Percentiles rank a stretch among this genome's conserved stretches.
Conservation (phyloP, 1,140 invertebrate species). For the Melipona quadrifasciata region DNA sequence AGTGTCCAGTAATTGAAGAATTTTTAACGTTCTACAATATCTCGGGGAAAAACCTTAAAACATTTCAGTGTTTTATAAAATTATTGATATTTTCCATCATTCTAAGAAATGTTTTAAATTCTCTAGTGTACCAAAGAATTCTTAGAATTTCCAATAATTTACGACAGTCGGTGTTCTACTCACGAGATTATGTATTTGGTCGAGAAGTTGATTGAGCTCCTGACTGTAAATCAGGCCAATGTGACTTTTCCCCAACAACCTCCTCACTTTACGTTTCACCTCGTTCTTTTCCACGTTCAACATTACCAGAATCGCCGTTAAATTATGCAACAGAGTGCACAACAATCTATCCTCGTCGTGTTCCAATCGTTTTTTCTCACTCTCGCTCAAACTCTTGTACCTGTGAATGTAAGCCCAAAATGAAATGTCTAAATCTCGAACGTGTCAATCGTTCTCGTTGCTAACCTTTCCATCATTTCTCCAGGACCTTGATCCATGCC, state of each 20-base stretch:
- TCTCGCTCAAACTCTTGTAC: constrained; percentile 96
- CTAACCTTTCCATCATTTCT: constrained; percentile 98
- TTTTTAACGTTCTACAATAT: not conserved
- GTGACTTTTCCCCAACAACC: constrained; percentile 98
- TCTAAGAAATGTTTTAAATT: not conserved
- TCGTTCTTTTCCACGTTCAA: constrained; percentile 93
- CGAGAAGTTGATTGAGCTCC: constrained; percentile 97
- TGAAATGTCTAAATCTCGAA: not conserved
- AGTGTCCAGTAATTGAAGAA: not conserved
- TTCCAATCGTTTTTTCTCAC: constrained; percentile 96
- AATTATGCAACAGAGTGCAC: constrained; percentile 97
- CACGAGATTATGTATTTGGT: constrained; percentile 97
- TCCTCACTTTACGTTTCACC: constrained; percentile 94
- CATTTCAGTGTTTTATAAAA: not conserved
- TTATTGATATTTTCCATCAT: not conserved
- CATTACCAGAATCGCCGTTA: constrained; percentile 98
- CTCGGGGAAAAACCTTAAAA: not conserved
- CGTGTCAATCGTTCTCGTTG: not conserved
- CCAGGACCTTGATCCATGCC: constrained; percentile 99
- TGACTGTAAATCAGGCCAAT: constrained; percentile 98
- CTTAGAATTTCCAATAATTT: not conserved
- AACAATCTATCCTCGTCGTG: constrained; percentile 98
- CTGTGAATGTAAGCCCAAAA: constrained; percentile 70
- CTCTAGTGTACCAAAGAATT: not conserved
- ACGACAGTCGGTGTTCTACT: constrained; percentile 71